Base-by-base conservation (phyloP, 2,888 invertebrate genomes). In the Cantharis flavilabris region DNA sequence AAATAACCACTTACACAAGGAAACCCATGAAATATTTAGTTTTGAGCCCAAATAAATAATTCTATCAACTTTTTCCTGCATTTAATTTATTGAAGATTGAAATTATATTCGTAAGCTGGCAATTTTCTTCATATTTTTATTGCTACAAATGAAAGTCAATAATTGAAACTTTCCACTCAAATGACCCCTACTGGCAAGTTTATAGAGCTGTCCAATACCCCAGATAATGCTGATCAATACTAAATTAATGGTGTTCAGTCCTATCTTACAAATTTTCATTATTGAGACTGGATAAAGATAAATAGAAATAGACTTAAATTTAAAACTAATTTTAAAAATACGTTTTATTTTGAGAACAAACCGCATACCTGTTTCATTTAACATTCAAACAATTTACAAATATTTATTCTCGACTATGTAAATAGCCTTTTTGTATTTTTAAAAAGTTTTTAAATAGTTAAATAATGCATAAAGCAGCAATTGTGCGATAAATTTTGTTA, bases 231-330 rank as follows among this genome's bases (percentile, higher is more conserved):
- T n/a, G 49, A 49, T 49, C 49, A 49, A 49, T 49, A 49, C n/a
- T n/a, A n/a, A n/a, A 49, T 49, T 49, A 49, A 49, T n/a, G 7
- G 49, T 49, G 49, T n/a, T 49, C n/a, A 49, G n/a, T 49, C n/a
- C 49, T n/a, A n/a, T 49, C n/a, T 7, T n/a, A 49, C 49, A 49
- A 49, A 49, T n/a, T 49, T 49, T 49, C 9, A 2, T 49, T 49
- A n/a, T 49, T 49, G 49, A 49, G 49, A n/a, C 49, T n/a, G n/a
- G 49, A n/a, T 7, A n/a, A 49, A 49, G n/a, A n/a, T n/a, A 49
- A 49, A 49, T 49, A 49, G n/a, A 49, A 18, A 70, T 62, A 70
- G 23, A n/a, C 70, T 70, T 70, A 70, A 70, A 49, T 70, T 49
- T 70, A n/a, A 20, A 49, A 33, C 70, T 70, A 70, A 49, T 70